Conservation (phyloP, 2,888 invertebrate genomes). For the Nomada lathburiana region DNA sequence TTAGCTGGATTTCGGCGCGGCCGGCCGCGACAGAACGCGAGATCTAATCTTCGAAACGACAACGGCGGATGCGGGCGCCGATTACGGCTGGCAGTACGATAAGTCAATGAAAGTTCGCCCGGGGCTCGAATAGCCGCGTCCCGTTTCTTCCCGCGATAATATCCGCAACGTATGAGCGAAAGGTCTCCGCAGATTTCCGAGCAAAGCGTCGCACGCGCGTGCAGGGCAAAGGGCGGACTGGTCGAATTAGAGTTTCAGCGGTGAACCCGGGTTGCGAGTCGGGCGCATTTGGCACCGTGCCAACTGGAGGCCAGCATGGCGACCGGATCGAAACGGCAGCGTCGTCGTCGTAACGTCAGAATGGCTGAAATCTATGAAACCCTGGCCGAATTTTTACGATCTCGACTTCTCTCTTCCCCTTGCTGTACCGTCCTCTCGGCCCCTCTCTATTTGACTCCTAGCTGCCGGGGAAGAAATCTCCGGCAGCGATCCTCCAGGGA, state of each 20-base stretch:
- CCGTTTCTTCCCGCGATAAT: no score
- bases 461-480: background rate
- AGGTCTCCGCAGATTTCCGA: background rate
- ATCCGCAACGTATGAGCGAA: no score
- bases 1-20: background rate
- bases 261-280: conserved; percentile 5
- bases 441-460: background rate
- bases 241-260: background rate
- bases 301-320: conserved; percentile 60
- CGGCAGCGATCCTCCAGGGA: background rate
- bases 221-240: background rate
- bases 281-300: conserved; percentile 55
- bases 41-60: conserved; percentile 25
- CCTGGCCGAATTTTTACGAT: conserved; percentile 33
- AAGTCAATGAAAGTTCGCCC: conserved; percentile 7
- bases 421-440: background rate
- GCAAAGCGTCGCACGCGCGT: background rate
- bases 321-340: conserved; percentile 50
- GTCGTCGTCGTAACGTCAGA: conserved; percentile 37
- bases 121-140: background rate
- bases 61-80: background rate
- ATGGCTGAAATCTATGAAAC: conserved; percentile 32
- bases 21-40: background rate
- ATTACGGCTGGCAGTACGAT: conserved; percentile 11
- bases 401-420: no score